Conservation (phyloP, 2,113 vertebrate species). For the Esox niger region DNA sequence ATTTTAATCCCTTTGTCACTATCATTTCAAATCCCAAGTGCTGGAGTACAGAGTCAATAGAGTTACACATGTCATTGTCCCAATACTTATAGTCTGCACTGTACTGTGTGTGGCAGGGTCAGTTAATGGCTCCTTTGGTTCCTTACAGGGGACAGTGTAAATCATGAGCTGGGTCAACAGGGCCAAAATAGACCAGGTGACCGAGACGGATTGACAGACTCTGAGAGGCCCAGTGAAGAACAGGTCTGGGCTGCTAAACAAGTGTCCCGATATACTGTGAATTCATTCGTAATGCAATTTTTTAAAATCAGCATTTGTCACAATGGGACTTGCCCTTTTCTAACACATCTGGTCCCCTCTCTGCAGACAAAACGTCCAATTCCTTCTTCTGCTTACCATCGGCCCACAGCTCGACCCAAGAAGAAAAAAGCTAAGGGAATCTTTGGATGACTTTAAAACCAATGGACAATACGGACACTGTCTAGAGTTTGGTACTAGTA, state of each 20-base stretch:
- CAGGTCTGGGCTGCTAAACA: conserved; percentile 23
- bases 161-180: neutral
- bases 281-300: no score
- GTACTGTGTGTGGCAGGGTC: no score
- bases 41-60: no score
- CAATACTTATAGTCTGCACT: no score
- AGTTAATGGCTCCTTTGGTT: neutral
- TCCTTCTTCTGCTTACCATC: conserved; percentile 10
- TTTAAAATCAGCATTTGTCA: no score
- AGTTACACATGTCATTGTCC: no score
- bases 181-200: neutral
- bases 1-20: no score
- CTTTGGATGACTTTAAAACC: conserved; percentile 58
- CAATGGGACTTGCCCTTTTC: neutral
- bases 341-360: neutral
- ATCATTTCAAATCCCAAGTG: no score
- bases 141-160: neutral
- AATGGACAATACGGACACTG: neutral
- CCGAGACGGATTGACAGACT: neutral
- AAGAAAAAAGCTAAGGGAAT: conserved; percentile 71
- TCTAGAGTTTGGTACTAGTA: neutral
- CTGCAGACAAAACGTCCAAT: conserved; percentile 18
- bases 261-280: neutral
- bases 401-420: conserved; percentile 54
- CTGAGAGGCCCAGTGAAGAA: neutral